These are phyloP conservation scores for Apis laboriosa DNA, from an alignment of 1,140 invertebrate genomes.

Conservation along the genomic window DNA sequence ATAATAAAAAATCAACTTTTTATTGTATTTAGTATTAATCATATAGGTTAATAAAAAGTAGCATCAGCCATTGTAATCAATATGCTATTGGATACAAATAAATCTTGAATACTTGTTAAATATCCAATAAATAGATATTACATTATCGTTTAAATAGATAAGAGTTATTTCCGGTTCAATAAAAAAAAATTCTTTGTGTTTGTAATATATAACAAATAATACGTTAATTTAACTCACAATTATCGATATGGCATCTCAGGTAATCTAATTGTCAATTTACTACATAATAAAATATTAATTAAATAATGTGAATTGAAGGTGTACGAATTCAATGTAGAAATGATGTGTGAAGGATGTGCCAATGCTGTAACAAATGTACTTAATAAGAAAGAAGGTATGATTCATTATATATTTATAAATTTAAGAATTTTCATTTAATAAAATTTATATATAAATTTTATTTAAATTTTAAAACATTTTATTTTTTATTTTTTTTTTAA, in stretches of 20 bases:
- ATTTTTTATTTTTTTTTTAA: background rate
- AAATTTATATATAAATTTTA: constrained; percentile 36
- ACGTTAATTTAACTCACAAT: constrained; percentile 13
- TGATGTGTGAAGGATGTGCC: constrained; percentile 95
- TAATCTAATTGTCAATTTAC: constrained; percentile 29
- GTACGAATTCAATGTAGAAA: constrained; percentile 91
- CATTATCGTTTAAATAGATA: constrained; percentile 36
- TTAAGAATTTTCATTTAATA: constrained; percentile 23
- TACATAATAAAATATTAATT: background rate
- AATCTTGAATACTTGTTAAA: background rate
- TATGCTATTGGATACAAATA: background rate
- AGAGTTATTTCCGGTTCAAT: constrained; percentile 12
- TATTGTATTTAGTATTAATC: background rate
- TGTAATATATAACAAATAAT: constrained; percentile 6
- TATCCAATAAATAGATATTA: background rate
- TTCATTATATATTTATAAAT: constrained; percentile 29
- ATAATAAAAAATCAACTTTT: background rate
- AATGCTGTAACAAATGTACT: constrained; percentile 90
- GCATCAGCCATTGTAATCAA: background rate
- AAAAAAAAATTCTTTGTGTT: background rate
- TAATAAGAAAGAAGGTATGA: constrained; percentile 86
- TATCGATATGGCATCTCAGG: constrained; percentile 62
- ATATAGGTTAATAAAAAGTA: background rate
- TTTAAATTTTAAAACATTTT: constrained; percentile 10
- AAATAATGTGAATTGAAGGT: constrained; percentile 80